Conservation (phyloP, 2,113 vertebrate genomes). For the Dunckerocampus dactyliophorus region DNA sequence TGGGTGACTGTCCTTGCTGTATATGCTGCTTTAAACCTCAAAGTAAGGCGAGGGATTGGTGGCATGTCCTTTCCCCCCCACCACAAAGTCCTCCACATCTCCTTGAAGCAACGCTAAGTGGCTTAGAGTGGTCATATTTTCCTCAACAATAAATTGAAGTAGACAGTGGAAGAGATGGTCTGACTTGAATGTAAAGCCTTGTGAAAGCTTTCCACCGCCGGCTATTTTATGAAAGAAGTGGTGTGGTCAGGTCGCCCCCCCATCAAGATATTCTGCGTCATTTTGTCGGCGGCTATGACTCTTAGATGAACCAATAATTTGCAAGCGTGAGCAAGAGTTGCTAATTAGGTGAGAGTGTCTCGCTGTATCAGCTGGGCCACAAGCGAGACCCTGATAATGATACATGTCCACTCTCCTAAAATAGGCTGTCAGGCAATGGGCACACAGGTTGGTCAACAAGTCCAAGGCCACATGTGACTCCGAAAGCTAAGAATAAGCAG, state of each 20-base stretch:
- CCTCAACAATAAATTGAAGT: conserved; percentile 61
- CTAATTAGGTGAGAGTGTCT: conserved; percentile 68
- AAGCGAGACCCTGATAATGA: conserved; percentile 54
- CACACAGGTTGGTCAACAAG: conserved; percentile 67
- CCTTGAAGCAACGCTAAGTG: conserved; percentile 66
- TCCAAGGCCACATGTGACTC: conserved; percentile 61
- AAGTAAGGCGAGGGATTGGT: conserved; percentile 27
- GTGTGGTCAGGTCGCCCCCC: conserved; percentile 28
- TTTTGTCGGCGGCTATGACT: conserved; percentile 25
- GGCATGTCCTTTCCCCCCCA: conserved; percentile 38
- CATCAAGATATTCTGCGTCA: conserved; percentile 40
- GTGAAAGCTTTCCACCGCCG: conserved; percentile 57
- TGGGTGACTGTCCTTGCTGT: conserved; percentile 41
- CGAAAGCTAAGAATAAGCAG: conserved; percentile 67
- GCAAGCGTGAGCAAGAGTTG: conserved; percentile 44
- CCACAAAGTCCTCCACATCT: conserved; percentile 53
- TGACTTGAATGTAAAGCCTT: conserved; percentile 53
- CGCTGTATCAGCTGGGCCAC: conserved; percentile 52
- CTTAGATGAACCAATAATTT: conserved; percentile 34
- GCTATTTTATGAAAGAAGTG: conserved; percentile 46
- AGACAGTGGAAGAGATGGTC: conserved; percentile 57
- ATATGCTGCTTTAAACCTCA: conserved; percentile 50
- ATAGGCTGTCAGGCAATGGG: conserved; percentile 54
- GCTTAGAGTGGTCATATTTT: conserved; percentile 60
- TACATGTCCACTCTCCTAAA: conserved; percentile 55